Base-by-base conservation (phyloP, 2,888 invertebrate species). In the Agrotis segetum region DNA sequence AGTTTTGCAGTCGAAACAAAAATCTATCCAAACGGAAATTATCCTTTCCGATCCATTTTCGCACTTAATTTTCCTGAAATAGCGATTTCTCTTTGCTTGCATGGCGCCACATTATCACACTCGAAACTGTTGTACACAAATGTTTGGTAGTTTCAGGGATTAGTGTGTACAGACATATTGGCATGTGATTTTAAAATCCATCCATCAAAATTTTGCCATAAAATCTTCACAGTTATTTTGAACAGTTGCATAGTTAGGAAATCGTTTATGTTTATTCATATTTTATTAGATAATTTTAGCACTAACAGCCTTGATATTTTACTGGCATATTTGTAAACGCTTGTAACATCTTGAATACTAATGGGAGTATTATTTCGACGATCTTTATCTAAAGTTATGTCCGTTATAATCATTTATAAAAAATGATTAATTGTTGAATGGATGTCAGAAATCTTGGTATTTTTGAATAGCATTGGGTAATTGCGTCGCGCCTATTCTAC, bases 331-430 rank as follows among this genome's bases (percentile, higher is more conserved):
- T 83, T 74, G 80, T 67, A 79, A 80, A 71, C 19, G 67, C 73
- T 77, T 55, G 72, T 73, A 79, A 59, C 81, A 74, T 85, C 84
- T 85, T 82, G 79, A 81, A 85, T 87, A 70, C 67, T 84, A 84
- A 84, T 86, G 29, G 67, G 58, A 65, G 47, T 59, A 29, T 55
- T 68, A 67, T 52, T 69, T 64, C 16, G 68, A 49, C 13, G 67
- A 83, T 79, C 59, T 49, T 77, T 79, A 79, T 79, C 74, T 73
- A 2, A 62, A 64, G 6, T 61, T 58, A 73, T 47, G 44, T 14
- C 29, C 24, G 49, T 64, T 66, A 55, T 24, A 24, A 49, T 58
- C 34, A 47, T 60, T 60, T 7, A 24, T 2, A 21, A 63, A 50
- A 60, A 40, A 67, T 9, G 0, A 63, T 47, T 49, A 24, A 49